Percentiles rank a stretch among this genome's conserved stretches.
Evolutionary conservation across 2,888 invertebrate species (phyloP).

Genomic region (Morpho achilles): DNA sequence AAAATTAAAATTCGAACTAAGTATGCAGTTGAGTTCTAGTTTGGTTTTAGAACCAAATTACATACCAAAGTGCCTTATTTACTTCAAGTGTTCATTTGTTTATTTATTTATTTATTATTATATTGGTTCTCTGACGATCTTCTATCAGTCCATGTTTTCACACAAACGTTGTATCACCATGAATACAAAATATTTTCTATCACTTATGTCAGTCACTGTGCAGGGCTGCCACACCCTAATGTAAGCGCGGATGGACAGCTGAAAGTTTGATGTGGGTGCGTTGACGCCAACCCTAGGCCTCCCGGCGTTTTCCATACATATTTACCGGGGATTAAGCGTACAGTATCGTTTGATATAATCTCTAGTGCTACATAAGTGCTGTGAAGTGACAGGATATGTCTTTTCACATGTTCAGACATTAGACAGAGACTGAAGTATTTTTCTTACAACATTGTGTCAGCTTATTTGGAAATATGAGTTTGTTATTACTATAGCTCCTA

Average conservation of each 20-base stretch:
- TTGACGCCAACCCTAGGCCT: slow-evolving; percentile 35
- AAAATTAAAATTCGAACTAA: no score
- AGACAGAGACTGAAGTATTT: background rate
- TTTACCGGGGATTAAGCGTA: slow-evolving; percentile 14
- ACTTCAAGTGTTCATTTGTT: no score
- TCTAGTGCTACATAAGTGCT: slow-evolving; percentile 1
- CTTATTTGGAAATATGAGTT: no score
- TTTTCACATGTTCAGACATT: background rate
- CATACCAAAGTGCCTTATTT: no score
- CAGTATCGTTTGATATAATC: slow-evolving; percentile 8
- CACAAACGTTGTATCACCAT: no score
- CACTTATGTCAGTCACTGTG: slow-evolving; percentile 32
- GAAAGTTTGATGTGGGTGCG: slow-evolving; percentile 69
- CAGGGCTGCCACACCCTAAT: slow-evolving; percentile 56
- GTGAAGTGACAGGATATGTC: slow-evolving; percentile 5
- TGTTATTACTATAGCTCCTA: no score
- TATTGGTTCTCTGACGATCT: no score
- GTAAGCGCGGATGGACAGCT: slow-evolving; percentile 59
- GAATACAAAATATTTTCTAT: background rate
- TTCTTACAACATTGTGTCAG: no score
- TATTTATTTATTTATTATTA: no score
- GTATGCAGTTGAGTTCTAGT: no score
- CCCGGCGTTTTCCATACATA: slow-evolving; percentile 18
- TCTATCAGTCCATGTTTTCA: no score
- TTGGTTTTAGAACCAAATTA: no score